Conservation (phyloP, 2,888 invertebrate species). For the Drosophila stalkeri region DNA sequence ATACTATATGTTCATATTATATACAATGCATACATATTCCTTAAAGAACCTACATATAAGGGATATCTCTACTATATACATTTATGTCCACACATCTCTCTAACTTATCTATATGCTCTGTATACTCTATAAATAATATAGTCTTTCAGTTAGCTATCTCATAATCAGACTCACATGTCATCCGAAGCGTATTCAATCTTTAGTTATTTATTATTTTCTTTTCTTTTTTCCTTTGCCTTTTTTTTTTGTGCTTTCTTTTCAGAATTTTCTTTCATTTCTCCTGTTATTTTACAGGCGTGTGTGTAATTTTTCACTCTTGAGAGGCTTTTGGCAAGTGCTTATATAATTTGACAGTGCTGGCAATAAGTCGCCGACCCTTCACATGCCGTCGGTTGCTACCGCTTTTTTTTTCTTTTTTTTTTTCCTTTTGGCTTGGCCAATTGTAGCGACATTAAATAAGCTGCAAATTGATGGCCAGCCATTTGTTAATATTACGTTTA, state of each 20-base stretch:
- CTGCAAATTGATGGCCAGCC: constrained; percentile 75
- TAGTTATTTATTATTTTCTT: not conserved
- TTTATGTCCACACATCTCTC: too few species aligned
- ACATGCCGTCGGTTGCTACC: not conserved
- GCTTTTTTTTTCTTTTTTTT: not conserved
- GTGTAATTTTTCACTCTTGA: constrained; percentile 56
- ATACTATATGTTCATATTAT: too few species aligned
- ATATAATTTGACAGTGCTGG: constrained; percentile 71
- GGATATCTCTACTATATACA: not conserved
- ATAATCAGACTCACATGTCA: not conserved
- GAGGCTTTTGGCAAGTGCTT: constrained; percentile 53
- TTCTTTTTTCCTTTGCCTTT: not conserved
- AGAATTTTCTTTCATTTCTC: not conserved
- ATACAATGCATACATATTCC: too few species aligned
- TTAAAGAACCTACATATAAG: too few species aligned
- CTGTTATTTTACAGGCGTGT: constrained; percentile 38
- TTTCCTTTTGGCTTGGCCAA: constrained; percentile 30
- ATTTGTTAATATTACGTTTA: constrained; percentile 76
- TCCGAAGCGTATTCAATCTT: not conserved
- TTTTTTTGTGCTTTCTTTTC: not conserved
- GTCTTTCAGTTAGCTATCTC: not conserved
- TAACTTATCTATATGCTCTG: not conserved
- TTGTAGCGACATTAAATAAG: constrained; percentile 76
- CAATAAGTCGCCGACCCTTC: constrained; percentile 48
- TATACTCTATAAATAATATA: not conserved